Base-by-base conservation (phyloP, 2,113 vertebrate species). In the Mastomys natalensis region DNA sequence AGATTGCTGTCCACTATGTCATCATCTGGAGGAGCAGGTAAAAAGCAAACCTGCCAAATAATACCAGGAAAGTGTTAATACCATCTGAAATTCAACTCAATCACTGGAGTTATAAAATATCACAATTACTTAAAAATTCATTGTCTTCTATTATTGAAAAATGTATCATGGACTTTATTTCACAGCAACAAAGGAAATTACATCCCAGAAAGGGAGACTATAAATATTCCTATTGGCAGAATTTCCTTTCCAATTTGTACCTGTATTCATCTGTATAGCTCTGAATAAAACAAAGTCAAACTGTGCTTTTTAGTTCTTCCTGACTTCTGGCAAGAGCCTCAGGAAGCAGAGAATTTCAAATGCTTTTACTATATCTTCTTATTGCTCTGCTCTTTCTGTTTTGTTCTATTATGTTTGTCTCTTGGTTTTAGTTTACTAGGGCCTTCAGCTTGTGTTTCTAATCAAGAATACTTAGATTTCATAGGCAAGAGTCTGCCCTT, bases 181-280 rank as follows among this genome's bases (percentile, higher is more conserved):
- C 91, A 88, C 0, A 70, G 82, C 87, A 62, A 85, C 48, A 95
- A 85, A 48, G 62, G 84, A 95, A 89, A 95, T 90, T 97, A 55
- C 37, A 90, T 43, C 74, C 74, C 51, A 90, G 66, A 81, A 90
- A 90, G 48, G 16, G 55, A 93, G 89, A 77, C 51, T 89, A 76
- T 94, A 94, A 96, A 96, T 97, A 95, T 91, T 78, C 45, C 58
- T 70, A 89, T 2, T 89, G 87, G 82, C 78, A 94, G 96, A 45
- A 95, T 85, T 84, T 87, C 85, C 58, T 51, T 82, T 91, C 48
- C 34, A 87, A 88, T 91, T 87, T 78, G 53, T 40, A 94, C 86
- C 93, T 76, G 0, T 73, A 89, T 74, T 95, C 43, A 87, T 64
- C 55, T 91, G 7, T 87, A 72, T 90, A 88, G 87, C 29, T 90